Percentiles rank a stretch among this genome's conserved stretches.
These are phyloP conservation scores for Melangyna quadrimaculata DNA, from an alignment of 2,888 invertebrate species.

Conservation along the genomic window DNA sequence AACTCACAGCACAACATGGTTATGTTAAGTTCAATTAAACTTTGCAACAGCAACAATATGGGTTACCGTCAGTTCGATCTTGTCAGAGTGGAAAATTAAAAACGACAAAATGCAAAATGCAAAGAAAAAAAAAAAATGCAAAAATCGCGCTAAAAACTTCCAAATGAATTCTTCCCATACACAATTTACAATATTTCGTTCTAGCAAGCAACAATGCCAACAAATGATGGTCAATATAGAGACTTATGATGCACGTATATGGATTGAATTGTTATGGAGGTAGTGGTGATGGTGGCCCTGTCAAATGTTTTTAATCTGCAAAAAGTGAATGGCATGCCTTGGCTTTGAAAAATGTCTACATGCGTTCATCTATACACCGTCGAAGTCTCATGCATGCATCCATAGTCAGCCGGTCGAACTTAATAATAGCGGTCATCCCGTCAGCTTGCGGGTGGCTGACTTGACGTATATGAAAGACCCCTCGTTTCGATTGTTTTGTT, in stretches of 20 bases:
- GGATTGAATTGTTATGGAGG: neutral
- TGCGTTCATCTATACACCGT: conserved; percentile 9
- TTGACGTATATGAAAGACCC: neutral
- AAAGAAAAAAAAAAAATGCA: too few relatives aligned
- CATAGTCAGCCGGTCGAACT: conserved; percentile 25
- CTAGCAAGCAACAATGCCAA: conserved; percentile 1
- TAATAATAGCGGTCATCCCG: conserved; percentile 45
- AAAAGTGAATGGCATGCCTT: conserved; percentile 47
- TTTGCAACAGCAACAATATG: conserved; percentile 47
- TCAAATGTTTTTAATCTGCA: conserved; percentile 57
- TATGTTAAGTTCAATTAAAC: conserved; percentile 62
- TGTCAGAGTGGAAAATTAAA: conserved; percentile 59
- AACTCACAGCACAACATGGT: conserved; percentile 52
- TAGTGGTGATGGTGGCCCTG: conserved; percentile 42
- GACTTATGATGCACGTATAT: conserved; percentile 3
- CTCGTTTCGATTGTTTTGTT: neutral
- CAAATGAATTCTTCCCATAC: conserved; percentile 55
- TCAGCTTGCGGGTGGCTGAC: conserved; percentile 49
- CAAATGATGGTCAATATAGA: conserved; percentile 4
- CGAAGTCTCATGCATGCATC: conserved; percentile 5
- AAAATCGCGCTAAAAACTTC: conserved; percentile 49
- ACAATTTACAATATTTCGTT: conserved; percentile 4
- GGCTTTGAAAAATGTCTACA: conserved; percentile 58
- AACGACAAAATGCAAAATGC: conserved; percentile 59
- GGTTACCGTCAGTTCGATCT: conserved; percentile 50